Percentiles rank a stretch among this genome's conserved stretches.
phyloP scores from a whole-genome alignment of 2,113 vertebrate genomes.

The Lanius collurio region DNA sequence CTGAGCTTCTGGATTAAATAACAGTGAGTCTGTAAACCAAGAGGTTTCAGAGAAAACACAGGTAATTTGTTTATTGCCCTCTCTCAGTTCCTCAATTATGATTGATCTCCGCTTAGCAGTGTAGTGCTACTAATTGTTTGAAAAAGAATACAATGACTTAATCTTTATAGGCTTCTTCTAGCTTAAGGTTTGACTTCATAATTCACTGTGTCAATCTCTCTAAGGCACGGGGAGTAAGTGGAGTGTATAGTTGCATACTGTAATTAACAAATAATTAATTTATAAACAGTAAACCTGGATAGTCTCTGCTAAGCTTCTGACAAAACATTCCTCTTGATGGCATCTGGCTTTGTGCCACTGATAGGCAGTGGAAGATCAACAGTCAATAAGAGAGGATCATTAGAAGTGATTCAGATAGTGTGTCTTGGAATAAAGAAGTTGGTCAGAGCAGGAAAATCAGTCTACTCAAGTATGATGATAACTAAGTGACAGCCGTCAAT shows the following conservation, averaged over 20 bases:
- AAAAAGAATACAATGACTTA: conserved; percentile 58
- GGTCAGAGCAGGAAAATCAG: background rate
- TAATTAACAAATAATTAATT: conserved; percentile 48
- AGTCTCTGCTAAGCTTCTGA: conserved; percentile 60
- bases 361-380: conserved; percentile 42
- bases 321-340: conserved; percentile 66
- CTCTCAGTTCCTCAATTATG: conserved; percentile 67
- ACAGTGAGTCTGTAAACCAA: conserved; percentile 73
- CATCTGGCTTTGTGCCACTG: conserved; percentile 73
- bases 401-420: background rate
- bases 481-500: background rate
- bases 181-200: conserved; percentile 62
- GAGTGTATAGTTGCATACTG: conserved; percentile 14
- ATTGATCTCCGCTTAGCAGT: conserved; percentile 68
- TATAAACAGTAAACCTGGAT: conserved; percentile 61
- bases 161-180: conserved; percentile 73
- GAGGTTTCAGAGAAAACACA: conserved; percentile 69
- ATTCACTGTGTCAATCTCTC: conserved; percentile 56
- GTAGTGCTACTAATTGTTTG: conserved; percentile 70
- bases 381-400: conserved; percentile 15
- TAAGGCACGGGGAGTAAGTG: conserved; percentile 41
- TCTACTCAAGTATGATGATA: background rate
- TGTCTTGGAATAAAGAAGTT: background rate
- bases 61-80: conserved; percentile 84
- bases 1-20: conserved; percentile 72